phyloP scores from a whole-genome alignment of 2,888 invertebrate genomes.

The Leptinotarsa haldemani region DNA sequence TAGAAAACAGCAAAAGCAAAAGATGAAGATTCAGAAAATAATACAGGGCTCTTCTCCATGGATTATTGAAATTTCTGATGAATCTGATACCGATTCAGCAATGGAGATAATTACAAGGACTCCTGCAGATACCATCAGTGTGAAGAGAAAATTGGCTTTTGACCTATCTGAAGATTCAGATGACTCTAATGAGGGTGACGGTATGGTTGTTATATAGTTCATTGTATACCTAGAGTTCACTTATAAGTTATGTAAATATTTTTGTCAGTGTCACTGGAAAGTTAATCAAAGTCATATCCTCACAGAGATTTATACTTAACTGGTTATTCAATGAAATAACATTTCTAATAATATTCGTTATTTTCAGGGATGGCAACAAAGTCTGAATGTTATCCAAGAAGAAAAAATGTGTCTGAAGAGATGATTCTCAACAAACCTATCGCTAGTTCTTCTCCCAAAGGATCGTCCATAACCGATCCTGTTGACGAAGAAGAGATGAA shows the following conservation, averaged over 20 bases:
- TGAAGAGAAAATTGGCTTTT: not conserved
- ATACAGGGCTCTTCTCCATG: not conserved
- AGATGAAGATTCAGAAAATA: not conserved
- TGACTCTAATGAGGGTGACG: not conserved
- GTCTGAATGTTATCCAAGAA: not conserved
- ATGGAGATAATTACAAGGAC: not conserved
- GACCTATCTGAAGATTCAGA: not conserved
- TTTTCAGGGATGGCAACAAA: not conserved
- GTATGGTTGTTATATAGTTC: not conserved
- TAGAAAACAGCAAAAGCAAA: not conserved
- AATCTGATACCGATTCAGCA: not conserved
- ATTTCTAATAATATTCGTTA: not conserved
- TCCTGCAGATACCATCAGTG: not conserved
- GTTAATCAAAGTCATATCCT: too few relatives aligned
- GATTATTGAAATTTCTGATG: not conserved
- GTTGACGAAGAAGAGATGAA: not conserved
- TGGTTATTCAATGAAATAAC: too few relatives aligned
- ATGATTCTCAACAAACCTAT: not conserved
- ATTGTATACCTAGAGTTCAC: not conserved
- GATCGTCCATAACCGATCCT: not conserved
- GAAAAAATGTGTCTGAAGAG: not conserved
- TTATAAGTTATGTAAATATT: too few relatives aligned
- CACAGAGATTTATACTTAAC: too few relatives aligned
- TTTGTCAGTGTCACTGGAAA: not conserved
- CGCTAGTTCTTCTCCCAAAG: not conserved